phyloP scores from a whole-genome alignment of 2,888 invertebrate species.

The Drosophila neotestacea region DNA sequence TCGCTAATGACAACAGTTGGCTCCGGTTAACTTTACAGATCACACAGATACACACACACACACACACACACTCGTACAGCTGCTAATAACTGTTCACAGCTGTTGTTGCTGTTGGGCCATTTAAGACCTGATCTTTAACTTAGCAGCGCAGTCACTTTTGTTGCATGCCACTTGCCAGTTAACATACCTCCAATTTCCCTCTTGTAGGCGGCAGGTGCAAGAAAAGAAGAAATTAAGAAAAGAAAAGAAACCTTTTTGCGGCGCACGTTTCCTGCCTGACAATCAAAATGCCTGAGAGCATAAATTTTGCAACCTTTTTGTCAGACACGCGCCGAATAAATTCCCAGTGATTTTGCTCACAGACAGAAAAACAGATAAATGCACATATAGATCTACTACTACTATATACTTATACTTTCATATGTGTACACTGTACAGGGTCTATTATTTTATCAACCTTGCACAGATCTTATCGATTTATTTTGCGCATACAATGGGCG shows the following conservation, averaged over 20 bases:
- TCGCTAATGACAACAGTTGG: constrained; percentile 73
- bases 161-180: constrained; percentile 62
- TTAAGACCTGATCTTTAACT: constrained; percentile 50
- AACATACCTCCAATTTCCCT: constrained; percentile 21
- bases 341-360: constrained; percentile 37
- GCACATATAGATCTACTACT: background rate
- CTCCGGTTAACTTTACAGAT: constrained; percentile 38
- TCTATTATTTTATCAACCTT: constrained; percentile 36
- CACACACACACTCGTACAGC: constrained; percentile 20
- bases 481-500: constrained; percentile 52
- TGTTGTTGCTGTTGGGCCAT: constrained; percentile 37
- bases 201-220: constrained; percentile 77
- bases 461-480: constrained; percentile 70
- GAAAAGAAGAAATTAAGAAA: constrained; percentile 28
- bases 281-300: constrained; percentile 61
- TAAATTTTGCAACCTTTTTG: constrained; percentile 36
- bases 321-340: constrained; percentile 62
- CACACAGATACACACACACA: constrained; percentile 20
- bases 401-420: constrained; percentile 1
- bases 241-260: constrained; percentile 28
- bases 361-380: constrained; percentile 5
- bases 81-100: constrained; percentile 63
- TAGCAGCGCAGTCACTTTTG: constrained; percentile 15
- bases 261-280: constrained; percentile 71
- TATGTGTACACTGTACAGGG: background rate